Base-by-base conservation (phyloP, 2,113 vertebrate genomes). In the Antennarius striatus region DNA sequence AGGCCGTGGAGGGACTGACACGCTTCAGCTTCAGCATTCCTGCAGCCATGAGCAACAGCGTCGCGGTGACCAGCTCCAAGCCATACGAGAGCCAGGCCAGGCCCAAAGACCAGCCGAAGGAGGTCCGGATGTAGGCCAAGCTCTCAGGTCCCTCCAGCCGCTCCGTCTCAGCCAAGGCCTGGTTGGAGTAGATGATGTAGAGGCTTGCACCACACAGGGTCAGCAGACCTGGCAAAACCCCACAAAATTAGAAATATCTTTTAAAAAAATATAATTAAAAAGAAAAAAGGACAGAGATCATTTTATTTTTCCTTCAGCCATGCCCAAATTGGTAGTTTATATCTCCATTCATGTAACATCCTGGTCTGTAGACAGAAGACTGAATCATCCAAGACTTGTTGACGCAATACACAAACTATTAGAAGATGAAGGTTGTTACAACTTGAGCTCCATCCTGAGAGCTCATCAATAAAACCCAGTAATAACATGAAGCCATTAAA, bases 1-100 rank as follows among this genome's bases (percentile, higher is more conserved):
- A 82, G 69, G 79, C 46, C 17, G 29, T 30, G 15, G 17, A 13
- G 67, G 69, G 63, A 10, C 57, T 56, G 63, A 61, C 71, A 32
- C 51, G 62, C 54, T 59, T 72, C 51, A 29, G 69, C 59, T 57
- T 79, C 56, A 39, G 50, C 57, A 68, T 60, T 5, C 45, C 63
- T 2, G 86, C 88, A 0, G 81, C 87, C 1, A 69, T 7, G 1
- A 91, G 77, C 48, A 87, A 80, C 49, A 94, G 77, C 0, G 66
- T 0, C 0, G 88, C 84, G 0, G 88, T 73, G 60, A 91, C 69
- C 0, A 81, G 63, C 86, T 93, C 91, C 3, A 85, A 61, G 68
- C 80, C 17, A 2, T 87, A 94, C 66, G 93, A 94, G 48, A 93
- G 89, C 90, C 93, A 94, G 63, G 92, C 92, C 75, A 93, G 71